phyloP scores from a whole-genome alignment of 1,140 invertebrate genomes.

The Galleria mellonella region DNA sequence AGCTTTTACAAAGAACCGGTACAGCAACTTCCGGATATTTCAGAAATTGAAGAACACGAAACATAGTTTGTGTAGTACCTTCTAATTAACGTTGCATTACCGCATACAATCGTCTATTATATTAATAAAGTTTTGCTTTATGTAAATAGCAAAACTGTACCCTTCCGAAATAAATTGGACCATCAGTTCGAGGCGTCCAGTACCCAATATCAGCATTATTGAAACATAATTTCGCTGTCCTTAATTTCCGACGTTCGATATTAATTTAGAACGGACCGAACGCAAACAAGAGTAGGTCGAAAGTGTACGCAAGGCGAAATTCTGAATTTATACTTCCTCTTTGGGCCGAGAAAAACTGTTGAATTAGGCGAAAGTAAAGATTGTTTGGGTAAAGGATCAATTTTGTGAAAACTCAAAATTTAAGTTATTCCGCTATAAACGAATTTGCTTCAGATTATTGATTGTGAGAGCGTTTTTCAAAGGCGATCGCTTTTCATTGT shows the following conservation, averaged over 20 bases:
- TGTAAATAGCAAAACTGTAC: neutral
- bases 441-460: neutral
- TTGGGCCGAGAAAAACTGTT: slow-evolving; percentile 19
- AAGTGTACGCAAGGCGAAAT: slow-evolving; percentile 17
- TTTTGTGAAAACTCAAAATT: slow-evolving; percentile 6
- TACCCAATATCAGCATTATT: slow-evolving; percentile 8
- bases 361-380: slow-evolving; percentile 26
- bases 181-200: neutral
- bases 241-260: slow-evolving; percentile 25
- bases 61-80: no score
- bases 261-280: slow-evolving; percentile 24
- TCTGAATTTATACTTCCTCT: slow-evolving; percentile 22
- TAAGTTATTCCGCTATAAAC: slow-evolving; percentile 1
- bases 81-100: no score
- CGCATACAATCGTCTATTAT: neutral
- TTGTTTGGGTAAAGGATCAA: slow-evolving; percentile 27
- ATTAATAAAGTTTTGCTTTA: neutral
- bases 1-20: no score
- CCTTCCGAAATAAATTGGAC: neutral
- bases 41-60: no score
- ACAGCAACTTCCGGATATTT: no score
- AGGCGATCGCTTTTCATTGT: no score
- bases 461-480: neutral
- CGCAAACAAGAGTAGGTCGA: slow-evolving; percentile 17
- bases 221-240: slow-evolving; percentile 13